phyloP scores from a whole-genome alignment of 2,113 vertebrate genomes.

The Aegypius monachus region DNA sequence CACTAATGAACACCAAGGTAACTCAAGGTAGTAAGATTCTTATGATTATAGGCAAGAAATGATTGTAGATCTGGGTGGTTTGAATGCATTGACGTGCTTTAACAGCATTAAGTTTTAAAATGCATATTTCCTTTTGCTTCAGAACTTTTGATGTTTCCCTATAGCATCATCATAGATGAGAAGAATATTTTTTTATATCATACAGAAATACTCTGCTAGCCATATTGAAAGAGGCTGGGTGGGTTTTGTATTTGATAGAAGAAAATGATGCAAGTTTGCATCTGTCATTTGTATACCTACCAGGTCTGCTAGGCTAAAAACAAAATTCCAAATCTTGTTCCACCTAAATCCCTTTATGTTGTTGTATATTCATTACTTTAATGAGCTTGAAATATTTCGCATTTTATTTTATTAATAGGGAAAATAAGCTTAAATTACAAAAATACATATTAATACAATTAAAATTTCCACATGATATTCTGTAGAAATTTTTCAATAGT shows the following conservation, averaged over 20 bases:
- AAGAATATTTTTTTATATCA: not conserved
- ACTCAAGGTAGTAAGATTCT: not conserved
- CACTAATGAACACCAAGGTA: conserved; percentile 62
- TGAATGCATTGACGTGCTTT: not conserved
- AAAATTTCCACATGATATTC: not conserved
- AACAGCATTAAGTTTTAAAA: not conserved
- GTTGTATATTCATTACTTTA: not conserved
- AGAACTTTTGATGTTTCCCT: not conserved
- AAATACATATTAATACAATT: not conserved
- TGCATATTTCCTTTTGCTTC: not conserved
- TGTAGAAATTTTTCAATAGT: not conserved
- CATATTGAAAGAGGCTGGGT: not conserved
- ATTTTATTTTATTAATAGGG: not conserved
- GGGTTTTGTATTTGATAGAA: not conserved
- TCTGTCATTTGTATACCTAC: not conserved
- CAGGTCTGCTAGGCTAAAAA: not conserved
- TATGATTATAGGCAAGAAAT: conserved; percentile 11
- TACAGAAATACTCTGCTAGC: not conserved
- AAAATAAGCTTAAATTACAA: not conserved
- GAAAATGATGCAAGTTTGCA: not conserved
- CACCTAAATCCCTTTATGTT: not conserved
- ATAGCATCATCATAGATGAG: not conserved
- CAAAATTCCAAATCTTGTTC: not conserved
- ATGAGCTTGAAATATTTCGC: not conserved
- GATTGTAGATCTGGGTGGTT: not conserved